Evolutionary conservation across 2,888 invertebrate genomes (phyloP).

Genomic region (Mythimna pallens): DNA sequence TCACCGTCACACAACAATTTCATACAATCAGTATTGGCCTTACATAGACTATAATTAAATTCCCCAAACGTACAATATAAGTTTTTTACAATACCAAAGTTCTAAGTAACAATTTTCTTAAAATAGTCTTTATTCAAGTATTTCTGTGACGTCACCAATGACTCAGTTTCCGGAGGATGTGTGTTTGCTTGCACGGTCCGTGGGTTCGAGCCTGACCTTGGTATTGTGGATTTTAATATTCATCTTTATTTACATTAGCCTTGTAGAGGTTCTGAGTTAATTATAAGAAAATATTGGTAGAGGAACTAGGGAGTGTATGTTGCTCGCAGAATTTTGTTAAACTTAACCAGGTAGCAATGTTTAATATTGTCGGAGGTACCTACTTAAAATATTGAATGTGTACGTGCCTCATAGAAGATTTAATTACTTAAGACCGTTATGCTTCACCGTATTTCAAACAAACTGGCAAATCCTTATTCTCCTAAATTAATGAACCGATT

Average conservation of each 20-base stretch:
- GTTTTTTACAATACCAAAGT: conserved; percentile 33
- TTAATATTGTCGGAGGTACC: background rate
- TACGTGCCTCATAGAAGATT: background rate
- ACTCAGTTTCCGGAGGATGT: conserved; percentile 68
- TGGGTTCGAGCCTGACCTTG: conserved; percentile 62
- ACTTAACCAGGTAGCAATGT: conserved; percentile 3
- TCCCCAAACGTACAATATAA: conserved; percentile 6
- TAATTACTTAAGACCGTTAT: no score
- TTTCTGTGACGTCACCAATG: conserved; percentile 60
- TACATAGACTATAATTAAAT: conserved; percentile 19
- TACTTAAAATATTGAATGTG: background rate
- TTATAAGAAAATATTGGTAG: conserved; percentile 36
- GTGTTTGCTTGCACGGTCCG: conserved; percentile 63
- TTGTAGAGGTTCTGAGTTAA: conserved; percentile 49
- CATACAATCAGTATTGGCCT: conserved; percentile 1
- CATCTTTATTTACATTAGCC: conserved; percentile 55
- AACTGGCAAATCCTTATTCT: no score
- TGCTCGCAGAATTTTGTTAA: background rate
- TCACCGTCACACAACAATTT: background rate
- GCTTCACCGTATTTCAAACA: no score
- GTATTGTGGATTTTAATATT: conserved; percentile 58
- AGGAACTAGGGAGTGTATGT: conserved; percentile 1
- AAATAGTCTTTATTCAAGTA: conserved; percentile 42
- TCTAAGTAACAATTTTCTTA: conserved; percentile 37
- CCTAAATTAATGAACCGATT: no score